A percentile compares a stretch with the other conserved stretches of the same genome.
These are phyloP conservation scores for Neopipo cinnamomea DNA, from an alignment of 2,113 vertebrate species.

Conservation along the genomic window DNA sequence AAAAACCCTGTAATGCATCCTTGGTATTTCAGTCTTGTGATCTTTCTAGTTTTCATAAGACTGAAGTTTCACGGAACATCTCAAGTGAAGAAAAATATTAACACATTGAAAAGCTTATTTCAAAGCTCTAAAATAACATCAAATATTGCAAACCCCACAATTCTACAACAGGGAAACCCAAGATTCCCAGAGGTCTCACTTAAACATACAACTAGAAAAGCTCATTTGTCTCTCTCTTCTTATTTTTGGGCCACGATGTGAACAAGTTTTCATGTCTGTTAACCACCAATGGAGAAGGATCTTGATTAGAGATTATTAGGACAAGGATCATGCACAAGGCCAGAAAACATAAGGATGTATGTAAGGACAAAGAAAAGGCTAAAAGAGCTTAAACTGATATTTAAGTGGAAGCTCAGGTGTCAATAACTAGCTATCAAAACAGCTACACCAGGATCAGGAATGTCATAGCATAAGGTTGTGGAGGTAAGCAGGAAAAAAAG, in stretches of 20 bases:
- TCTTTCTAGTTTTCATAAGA: background rate
- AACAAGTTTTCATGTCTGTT: background rate
- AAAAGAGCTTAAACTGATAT: background rate
- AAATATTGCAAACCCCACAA: background rate
- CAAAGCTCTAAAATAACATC: background rate
- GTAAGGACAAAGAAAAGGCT: background rate
- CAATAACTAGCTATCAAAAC: background rate
- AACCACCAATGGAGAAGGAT: background rate
- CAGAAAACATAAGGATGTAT: background rate
- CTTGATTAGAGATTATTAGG: background rate
- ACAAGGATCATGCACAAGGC: background rate
- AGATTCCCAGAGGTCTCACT: background rate
- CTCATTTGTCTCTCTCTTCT: background rate
- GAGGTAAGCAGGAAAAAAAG: background rate
- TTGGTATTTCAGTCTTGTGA: background rate
- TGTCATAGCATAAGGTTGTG: background rate
- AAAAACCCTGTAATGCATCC: background rate
- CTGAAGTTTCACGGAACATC: background rate
- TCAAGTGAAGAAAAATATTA: background rate
- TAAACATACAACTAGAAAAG: background rate
- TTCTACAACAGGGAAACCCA: background rate
- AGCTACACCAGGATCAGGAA: background rate
- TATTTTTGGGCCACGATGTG: background rate
- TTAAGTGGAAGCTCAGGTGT: background rate
- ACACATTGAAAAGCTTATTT: background rate